Conservation (phyloP, 2,888 invertebrate species). For the Agonopterix subpropinquella region DNA sequence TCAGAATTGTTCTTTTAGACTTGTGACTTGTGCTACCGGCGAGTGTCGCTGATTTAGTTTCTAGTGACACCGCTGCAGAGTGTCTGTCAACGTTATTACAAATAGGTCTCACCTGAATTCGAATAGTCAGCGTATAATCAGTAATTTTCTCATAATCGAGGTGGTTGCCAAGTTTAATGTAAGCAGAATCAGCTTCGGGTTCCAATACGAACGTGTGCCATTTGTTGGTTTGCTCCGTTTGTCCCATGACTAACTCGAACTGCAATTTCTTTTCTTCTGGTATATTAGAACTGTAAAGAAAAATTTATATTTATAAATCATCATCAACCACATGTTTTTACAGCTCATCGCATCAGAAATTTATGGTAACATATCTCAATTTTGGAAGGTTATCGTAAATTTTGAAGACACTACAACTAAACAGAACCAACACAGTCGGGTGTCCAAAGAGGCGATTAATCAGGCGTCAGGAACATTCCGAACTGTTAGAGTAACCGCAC, state of each 20-base stretch:
- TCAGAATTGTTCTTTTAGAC: too few relatives aligned
- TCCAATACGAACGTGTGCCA: constrained; percentile 83
- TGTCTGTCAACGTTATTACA: background rate
- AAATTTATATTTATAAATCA: background rate
- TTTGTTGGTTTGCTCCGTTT: constrained; percentile 91
- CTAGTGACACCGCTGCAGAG: too few relatives aligned
- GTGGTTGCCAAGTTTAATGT: constrained; percentile 83
- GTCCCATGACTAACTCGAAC: constrained; percentile 87
- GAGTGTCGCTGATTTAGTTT: too few relatives aligned
- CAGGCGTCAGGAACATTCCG: too few relatives aligned
- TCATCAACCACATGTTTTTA: background rate
- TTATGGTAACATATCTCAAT: too few relatives aligned
- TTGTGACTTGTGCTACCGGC: background rate
- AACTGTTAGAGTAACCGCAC: too few relatives aligned
- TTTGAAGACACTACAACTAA: too few relatives aligned
- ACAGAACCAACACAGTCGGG: too few relatives aligned
- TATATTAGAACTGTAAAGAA: constrained; percentile 80
- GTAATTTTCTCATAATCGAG: constrained; percentile 91
- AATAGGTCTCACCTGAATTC: constrained; percentile 75
- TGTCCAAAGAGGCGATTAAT: too few relatives aligned
- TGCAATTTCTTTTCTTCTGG: constrained; percentile 83
- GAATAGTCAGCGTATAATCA: constrained; percentile 88
- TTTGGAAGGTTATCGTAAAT: too few relatives aligned
- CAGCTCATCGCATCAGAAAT: too few relatives aligned
- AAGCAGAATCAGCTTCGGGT: constrained; percentile 81